phyloP scores from a whole-genome alignment of 2,113 vertebrate species.

The Leptobrachium leishanense region DNA sequence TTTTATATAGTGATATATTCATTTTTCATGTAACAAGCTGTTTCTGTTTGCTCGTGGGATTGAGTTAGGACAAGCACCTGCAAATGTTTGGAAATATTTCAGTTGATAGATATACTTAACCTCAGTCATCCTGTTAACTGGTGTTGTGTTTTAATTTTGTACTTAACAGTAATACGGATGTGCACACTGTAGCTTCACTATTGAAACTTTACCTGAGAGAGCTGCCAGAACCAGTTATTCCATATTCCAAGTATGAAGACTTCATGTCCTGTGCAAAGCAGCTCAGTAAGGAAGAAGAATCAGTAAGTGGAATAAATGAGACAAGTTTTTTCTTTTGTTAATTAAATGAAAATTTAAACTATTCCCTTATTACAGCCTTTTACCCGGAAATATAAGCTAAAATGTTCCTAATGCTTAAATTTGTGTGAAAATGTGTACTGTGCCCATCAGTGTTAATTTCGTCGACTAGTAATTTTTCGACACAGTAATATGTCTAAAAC shows the following conservation, averaged over 20 bases:
- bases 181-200: slow-evolving; percentile 93
- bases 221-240: slow-evolving; percentile 91
- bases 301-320: slow-evolving; percentile 67
- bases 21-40: not conserved
- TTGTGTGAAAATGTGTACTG: too few relatives aligned
- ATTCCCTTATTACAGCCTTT: too few relatives aligned
- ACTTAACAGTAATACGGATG: slow-evolving; percentile 85
- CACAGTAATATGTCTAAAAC: too few relatives aligned
- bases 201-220: slow-evolving; percentile 95
- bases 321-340: too few relatives aligned
- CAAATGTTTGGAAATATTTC: not conserved
- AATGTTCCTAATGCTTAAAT: too few relatives aligned
- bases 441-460: too few relatives aligned
- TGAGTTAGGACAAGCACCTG: not conserved
- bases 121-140: not conserved
- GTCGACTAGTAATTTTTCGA: too few relatives aligned
- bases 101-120: not conserved
- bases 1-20: too few relatives aligned
- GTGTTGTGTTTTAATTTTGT: slow-evolving; percentile 36
- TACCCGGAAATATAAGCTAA: too few relatives aligned
- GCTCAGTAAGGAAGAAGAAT: slow-evolving; percentile 87
- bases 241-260: slow-evolving; percentile 89
- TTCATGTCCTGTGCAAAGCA: slow-evolving; percentile 88
- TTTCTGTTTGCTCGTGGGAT: not conserved
- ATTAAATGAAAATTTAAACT: too few relatives aligned